phyloP scores from a whole-genome alignment of 2,113 vertebrate species.

The Prunella himalayana region DNA sequence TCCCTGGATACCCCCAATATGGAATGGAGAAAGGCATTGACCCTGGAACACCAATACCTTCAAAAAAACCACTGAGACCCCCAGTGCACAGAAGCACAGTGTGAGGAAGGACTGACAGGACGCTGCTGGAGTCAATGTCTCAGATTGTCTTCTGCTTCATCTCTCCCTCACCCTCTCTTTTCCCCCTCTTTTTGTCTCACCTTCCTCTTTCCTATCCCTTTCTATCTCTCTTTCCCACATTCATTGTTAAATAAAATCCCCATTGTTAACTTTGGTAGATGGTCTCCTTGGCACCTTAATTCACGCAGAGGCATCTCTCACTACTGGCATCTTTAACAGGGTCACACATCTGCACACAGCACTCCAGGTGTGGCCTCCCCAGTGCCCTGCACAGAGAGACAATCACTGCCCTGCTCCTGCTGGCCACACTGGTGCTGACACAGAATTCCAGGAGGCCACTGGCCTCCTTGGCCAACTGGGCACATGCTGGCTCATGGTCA shows the following conservation, averaged over 20 bases:
- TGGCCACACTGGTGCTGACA: not conserved
- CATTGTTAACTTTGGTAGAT: too few relatives aligned
- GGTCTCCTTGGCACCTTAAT: too few relatives aligned
- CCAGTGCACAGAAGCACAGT: not conserved
- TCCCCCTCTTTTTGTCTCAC: too few relatives aligned
- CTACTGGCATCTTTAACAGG: rapidly evolving
- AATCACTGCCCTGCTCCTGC: not conserved
- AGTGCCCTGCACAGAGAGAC: not conserved
- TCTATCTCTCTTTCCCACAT: not conserved
- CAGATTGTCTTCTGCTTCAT: not conserved
- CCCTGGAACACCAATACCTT: not conserved
- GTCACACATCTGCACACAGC: not conserved
- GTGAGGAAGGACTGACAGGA: not conserved
- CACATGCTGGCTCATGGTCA: rapidly evolving
- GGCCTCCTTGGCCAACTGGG: not conserved
- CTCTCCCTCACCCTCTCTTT: not conserved
- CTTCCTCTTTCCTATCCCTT: too few relatives aligned
- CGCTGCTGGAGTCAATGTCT: rapidly evolving
- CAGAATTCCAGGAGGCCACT: not conserved
- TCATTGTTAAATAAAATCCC: not conserved
- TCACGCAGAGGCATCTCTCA: rapidly evolving
- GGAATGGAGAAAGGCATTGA: too few relatives aligned
- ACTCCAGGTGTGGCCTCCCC: not conserved
- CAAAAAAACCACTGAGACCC: not conserved
- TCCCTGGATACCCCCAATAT: not conserved